Evolutionary conservation across 2,797 vertebrate species (phyloP), one percentile per base, ranked within the genome.

Genomic region (Lophotriccus pileatus): DNA sequence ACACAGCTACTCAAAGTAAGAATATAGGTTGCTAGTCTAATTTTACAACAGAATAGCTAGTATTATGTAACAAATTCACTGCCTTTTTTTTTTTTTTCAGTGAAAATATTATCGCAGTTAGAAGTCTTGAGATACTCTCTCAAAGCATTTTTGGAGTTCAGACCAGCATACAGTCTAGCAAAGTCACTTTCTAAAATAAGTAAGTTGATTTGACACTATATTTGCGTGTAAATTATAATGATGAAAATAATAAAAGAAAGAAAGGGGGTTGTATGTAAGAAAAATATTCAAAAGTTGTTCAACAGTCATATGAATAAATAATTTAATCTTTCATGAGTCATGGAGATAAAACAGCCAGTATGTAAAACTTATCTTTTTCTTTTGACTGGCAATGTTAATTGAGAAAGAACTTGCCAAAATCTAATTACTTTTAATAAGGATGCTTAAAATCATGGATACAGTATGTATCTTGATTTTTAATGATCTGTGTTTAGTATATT

Each of bases 111-210:
- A 89, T 95, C 95, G 5, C 95, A 97, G 24, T 97, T 97, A 94
- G 89, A 95, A 95, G 94, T 93, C 84, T 90, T 95, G 90, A 96
- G 93, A 49, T 94, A 93, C 73, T 97, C 93, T 46, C 78, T 95
- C 89, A 96, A 91, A 95, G 87, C 91, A 49, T 95, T 96, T 95
- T 77, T 96, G 93, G 85, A 96, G 77, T 94, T 90, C 89, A 95
- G 72, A 87, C 93, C 95, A 89, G 91, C 93, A 66, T 93, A 92
- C 90, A 93, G 83, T 94, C 94, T 93, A 92, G 94, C 92, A 95
- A 93, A 94, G 47, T 97, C 92, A 88, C 89, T 93, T 85, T 97
- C 95, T 95, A 97, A 97, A 95, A 95, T 95, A 93, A 96, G 94
- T 96, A 95, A 96, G 95, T 94, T 91, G 74, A 92, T 83, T 52